Evolutionary conservation across 2,113 vertebrate genomes (phyloP).

Genomic region (Propithecus coquereli): DNA sequence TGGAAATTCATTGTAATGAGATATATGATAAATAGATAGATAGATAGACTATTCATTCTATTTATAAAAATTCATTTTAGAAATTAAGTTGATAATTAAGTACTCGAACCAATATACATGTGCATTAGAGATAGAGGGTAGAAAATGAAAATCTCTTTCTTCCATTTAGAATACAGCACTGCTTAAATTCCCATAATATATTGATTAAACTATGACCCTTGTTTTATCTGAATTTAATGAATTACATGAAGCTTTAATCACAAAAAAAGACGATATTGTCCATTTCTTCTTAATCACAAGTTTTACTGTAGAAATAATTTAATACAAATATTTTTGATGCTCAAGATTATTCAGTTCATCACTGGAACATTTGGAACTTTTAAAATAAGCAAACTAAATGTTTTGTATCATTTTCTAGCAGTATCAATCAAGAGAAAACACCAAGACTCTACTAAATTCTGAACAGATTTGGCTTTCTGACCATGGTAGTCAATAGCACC

Average conservation of each 20-base stretch:
- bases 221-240: neutral
- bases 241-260: neutral
- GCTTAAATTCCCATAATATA: neutral
- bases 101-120: neutral
- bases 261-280: neutral
- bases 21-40: neutral
- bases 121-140: neutral
- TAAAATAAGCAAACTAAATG: neutral
- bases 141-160: conserved; percentile 6
- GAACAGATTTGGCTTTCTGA: neutral
- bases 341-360: neutral
- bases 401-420: conserved; percentile 1
- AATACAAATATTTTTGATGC: neutral
- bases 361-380: neutral
- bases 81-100: neutral
- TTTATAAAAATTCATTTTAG: neutral
- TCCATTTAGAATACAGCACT: neutral
- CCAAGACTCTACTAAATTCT: neutral
- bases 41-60: neutral
- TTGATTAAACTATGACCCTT: neutral
- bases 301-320: neutral
- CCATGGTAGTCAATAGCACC: neutral
- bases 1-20: neutral
- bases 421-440: neutral
- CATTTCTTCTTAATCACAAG: neutral